Base-by-base conservation (phyloP, 2,113 vertebrate species). In the Leucopsar rothschildi region DNA sequence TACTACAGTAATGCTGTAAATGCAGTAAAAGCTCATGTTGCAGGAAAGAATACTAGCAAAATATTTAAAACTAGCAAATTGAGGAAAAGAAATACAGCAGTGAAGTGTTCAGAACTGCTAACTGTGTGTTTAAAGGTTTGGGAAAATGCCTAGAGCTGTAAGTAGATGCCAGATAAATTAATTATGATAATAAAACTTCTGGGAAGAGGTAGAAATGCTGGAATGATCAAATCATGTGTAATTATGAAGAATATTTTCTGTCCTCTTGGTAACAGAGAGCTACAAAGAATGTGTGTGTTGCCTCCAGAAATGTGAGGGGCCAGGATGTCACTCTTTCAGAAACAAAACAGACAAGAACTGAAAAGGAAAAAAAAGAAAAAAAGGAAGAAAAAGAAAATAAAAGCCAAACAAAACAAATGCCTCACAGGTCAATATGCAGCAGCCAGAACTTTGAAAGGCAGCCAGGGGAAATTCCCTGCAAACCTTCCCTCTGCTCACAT, bases 161-260 rank as follows among this genome's bases (percentile, higher is more conserved):
- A 95, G 65, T 35, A 87, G 70, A 88, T 95, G 93, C 91, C 94
- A 95, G 61, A 95, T n/a, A 97, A 95, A 95, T 95, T 95, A 95
- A 96, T 93, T 92, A 88, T 19, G 33, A 79, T 92, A 93, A 92
- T 95, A 93, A 93, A 96, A 94, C 77, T 95, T 91, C 91, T 89
- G 89, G 93, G 89, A 95, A 95, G 89, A 92, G 44, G 81, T 92
- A 80, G 57, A 95, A 97, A 92, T 69, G 73, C 45, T 86, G 81
- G 89, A 89, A 65, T 69, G 86, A 92, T 87, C 86, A 79, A 95
- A 93, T 93, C 15, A 88, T 12, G 42, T 60, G 73, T 79, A 95
- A 95, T 96, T 93, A 91, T 2, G n/a, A 69, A 80, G 73, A 92
- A 53, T 23, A 69, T 82, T 89, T 93, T 93, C 66, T 87, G 78